Evolutionary conservation across 2,888 invertebrate genomes (phyloP), one percentile per base, ranked within the genome.

Genomic region (Synanthedon myopaeformis): DNA sequence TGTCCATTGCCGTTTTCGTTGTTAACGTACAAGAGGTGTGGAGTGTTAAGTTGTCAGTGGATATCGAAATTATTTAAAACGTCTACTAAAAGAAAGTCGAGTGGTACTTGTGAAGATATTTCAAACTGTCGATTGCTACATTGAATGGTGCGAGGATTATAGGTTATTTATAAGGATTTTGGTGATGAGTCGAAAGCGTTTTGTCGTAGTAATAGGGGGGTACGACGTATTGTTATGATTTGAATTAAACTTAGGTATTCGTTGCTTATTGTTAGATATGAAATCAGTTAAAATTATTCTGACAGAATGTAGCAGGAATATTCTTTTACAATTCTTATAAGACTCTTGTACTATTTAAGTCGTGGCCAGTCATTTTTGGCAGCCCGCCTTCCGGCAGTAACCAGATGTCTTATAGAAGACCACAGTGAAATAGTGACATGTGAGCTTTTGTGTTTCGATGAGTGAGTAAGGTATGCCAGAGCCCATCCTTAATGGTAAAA

Each of bases 91-190:
- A 1, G 10, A 35, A 35, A 8, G 41, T 61, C 49, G 35, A 52
- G 12, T 67, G 53, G 58, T 75, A 63, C 54, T 49, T 55, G 62
- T 53, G 62, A 65, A 65, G 66, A 70, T 72, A 75, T 72, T 76
- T 72, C 74, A 78, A 69, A 72, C 63, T 71, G 72, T 64, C 69
- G 75, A 77, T 76, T 61, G 71, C 66, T 65, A 62, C 63, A 61
- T 70, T 74, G 69, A 74, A 74, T 75, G 64, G 72, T 69, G 65
- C 67, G 63, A 67, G 81, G 78, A 82, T 82, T 80, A 79, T 72
- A 64, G 57, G 73, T 75, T 75, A 80, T 82, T 80, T 80, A 81
- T 75, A 72, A 61, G 76, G 71, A 70, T 72, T 75, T 72, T 62
- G 57, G 61, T 69, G 69, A 72, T 70, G 68, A 64, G 63, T 67